Evolutionary conservation across 2,797 vertebrate genomes (phyloP).

Genomic region (Heterohyrax brucei): DNA sequence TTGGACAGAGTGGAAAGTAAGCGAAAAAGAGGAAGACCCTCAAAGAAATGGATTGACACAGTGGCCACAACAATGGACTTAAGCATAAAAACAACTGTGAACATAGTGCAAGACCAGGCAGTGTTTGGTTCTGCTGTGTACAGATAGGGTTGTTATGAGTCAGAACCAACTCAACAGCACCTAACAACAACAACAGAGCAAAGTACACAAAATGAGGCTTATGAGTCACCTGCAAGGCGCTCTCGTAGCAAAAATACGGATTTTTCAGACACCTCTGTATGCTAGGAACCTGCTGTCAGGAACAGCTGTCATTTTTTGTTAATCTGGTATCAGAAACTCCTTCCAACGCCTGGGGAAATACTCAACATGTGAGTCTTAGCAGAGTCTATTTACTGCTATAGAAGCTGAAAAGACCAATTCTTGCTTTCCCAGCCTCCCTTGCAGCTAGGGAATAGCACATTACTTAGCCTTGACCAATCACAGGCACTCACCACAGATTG

Average conservation of each 20-base stretch:
- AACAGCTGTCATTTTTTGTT: neutral
- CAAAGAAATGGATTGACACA: too few relatives aligned
- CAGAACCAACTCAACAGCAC: too few relatives aligned
- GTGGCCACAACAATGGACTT: too few relatives aligned
- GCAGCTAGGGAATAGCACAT: neutral
- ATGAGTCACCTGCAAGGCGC: neutral
- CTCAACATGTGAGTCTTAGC: neutral
- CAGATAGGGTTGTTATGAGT: too few relatives aligned
- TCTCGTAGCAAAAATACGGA: slow-evolving; percentile 24
- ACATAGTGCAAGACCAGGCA: too few relatives aligned
- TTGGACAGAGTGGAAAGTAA: too few relatives aligned
- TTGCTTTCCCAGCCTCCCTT: slow-evolving; percentile 30
- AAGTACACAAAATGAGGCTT: neutral
- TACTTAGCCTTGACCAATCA: neutral
- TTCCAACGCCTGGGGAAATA: slow-evolving; percentile 42
- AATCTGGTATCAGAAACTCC: neutral
- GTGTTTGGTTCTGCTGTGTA: too few relatives aligned
- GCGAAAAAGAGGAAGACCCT: too few relatives aligned
- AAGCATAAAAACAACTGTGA: too few relatives aligned
- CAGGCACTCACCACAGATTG: neutral
- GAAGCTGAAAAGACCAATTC: neutral
- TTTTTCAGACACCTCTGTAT: neutral
- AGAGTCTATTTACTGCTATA: neutral
- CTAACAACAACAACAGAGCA: neutral
- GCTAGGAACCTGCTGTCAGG: neutral